Evolutionary conservation across 2,888 invertebrate species (phyloP).

Genomic region (Leucophenga maculata): DNA sequence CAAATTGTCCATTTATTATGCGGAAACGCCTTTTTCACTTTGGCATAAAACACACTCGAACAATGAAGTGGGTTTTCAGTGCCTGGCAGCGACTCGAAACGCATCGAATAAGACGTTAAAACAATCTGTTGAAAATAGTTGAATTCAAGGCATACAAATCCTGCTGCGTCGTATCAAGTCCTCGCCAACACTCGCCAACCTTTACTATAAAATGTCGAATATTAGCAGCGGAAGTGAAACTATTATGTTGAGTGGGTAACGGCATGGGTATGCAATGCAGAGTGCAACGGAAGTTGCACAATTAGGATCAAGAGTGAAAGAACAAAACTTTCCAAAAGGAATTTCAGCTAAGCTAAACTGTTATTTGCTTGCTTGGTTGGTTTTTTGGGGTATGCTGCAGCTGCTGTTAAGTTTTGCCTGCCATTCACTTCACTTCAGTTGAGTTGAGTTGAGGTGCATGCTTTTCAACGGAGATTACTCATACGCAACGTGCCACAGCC

Average conservation of each 20-base stretch:
- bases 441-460: not conserved
- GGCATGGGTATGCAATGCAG: conserved; percentile 15
- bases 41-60: conserved; percentile 43
- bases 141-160: not conserved
- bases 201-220: not conserved
- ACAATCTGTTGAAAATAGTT: conserved; percentile 48
- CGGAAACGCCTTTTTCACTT: conserved; percentile 68
- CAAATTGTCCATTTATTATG: conserved; percentile 69
- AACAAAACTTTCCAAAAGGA: conserved; percentile 31
- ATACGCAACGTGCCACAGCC: conserved; percentile 13
- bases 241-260: conserved; percentile 24
- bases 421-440: not conserved
- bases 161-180: not conserved
- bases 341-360: conserved; percentile 24
- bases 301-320: conserved; percentile 61
- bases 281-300: conserved; percentile 58
- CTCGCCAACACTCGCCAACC: not conserved
- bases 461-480: not conserved
- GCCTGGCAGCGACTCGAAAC: conserved; percentile 3
- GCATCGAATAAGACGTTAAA: conserved; percentile 52
- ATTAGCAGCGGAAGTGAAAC: conserved; percentile 6
- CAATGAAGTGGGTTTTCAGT: conserved; percentile 54
- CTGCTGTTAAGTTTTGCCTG: not conserved
- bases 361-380: conserved; percentile 9
- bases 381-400: not conserved